These are phyloP conservation scores for Synergus gifuensis DNA, from an alignment of 2,888 invertebrate genomes.

Conservation along the genomic window DNA sequence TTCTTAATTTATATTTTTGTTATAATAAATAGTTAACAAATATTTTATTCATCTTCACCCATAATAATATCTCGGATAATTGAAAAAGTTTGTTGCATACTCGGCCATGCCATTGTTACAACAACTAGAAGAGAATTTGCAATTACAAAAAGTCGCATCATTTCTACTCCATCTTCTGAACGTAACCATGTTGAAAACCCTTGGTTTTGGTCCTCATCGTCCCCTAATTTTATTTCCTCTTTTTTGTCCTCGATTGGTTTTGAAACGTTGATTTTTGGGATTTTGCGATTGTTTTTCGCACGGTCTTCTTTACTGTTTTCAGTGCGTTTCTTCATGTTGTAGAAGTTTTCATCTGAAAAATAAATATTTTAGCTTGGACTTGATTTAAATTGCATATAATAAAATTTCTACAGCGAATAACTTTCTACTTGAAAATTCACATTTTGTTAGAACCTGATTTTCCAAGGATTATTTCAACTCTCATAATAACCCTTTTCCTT, in stretches of 20 bases:
- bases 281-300: slow-evolving; percentile 1
- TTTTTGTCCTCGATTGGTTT: slow-evolving; percentile 50
- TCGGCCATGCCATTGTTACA: slow-evolving; percentile 86
- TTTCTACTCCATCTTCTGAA: slow-evolving; percentile 84
- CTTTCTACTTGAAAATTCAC: too few species aligned
- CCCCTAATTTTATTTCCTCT: slow-evolving; percentile 51
- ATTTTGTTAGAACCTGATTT: too few species aligned
- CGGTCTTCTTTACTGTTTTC: slow-evolving; percentile 14
- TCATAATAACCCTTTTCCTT: not conserved
- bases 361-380: not conserved
- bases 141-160: slow-evolving; percentile 89
- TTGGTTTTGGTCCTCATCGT: slow-evolving; percentile 69
- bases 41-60: slow-evolving; percentile 62
- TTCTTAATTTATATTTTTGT: slow-evolving; percentile 11
- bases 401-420: too few species aligned
- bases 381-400: not conserved
- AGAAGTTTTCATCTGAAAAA: slow-evolving; percentile 28
- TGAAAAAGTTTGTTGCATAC: slow-evolving; percentile 81
- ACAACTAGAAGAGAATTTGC: slow-evolving; percentile 87
- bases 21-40: not conserved
- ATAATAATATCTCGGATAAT: slow-evolving; percentile 76
- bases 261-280: not conserved
- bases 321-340: slow-evolving; percentile 12
- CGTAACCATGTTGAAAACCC: slow-evolving; percentile 75
- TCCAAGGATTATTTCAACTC: too few species aligned